Evolutionary conservation across 2,797 vertebrate species (phyloP), one percentile per base, ranked within the genome.

Genomic region (Poecilia wingei): DNA sequence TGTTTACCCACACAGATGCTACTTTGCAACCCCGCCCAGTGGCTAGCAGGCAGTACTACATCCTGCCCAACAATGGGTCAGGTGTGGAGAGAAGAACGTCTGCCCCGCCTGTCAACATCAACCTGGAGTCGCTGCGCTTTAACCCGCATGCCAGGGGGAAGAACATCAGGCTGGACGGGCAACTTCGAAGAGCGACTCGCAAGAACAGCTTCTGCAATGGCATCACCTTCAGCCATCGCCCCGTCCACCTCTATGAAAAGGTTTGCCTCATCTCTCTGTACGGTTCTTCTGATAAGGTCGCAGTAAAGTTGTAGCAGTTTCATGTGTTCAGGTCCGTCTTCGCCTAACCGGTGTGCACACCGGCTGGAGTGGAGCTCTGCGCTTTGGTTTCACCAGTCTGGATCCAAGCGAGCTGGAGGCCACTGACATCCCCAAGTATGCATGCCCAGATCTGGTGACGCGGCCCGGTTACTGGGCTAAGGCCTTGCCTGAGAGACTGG

Each of bases 131-230:
- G 0, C 97, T 97, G 0, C 97, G 97, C 69, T 99, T 99, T 93
- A 98, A 99, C 83, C 95, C 97, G 0, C 97, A 98, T 33, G 96
- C 98, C 91, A 99, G 99, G 91, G 98, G 98, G 91, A 99, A 99
- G 93, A 98, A 99, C 49, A 97, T 99, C 89, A 94, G 97, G 0
- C 95, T 99, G 92, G 98, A 99, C 2, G 96, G 97, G 33, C 97
- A 99, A 86, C 97, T 97, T 72, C 97, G 97, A 66, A 96, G 96
- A 18, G 98, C 98, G 82, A 98, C 96, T 0, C 97, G 98, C 74
- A 97, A 98, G 84, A 99, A 98, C 96, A 99, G 98, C 86, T 99
- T 99, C 95, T 99, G 98, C 88, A 98, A 99, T 0, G 98, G 98
- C 12, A 96, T 99, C 93, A 99, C 98, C 1, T 99, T 99, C 94